Evolutionary conservation across 2,797 vertebrate genomes (phyloP).

Genomic region (Pipistrellus pygmaeus): DNA sequence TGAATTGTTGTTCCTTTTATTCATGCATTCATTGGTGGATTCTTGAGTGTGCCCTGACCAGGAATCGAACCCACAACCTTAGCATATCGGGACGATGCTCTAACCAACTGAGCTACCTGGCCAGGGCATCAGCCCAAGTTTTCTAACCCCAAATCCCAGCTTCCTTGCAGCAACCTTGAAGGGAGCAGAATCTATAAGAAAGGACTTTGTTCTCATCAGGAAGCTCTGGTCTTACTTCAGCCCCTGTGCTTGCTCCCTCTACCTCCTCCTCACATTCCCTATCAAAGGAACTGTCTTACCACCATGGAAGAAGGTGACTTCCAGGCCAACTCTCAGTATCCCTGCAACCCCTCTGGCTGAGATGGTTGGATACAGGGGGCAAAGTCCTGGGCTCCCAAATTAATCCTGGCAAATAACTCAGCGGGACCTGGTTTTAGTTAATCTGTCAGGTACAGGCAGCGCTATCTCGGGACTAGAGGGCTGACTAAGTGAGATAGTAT

Average conservation of each 20-base stretch:
- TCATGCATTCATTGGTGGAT: background rate
- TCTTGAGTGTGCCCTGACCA: background rate
- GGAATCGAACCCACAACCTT: background rate
- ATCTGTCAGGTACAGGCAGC: accelerated
- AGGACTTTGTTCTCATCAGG: background rate
- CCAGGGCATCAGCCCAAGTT: background rate
- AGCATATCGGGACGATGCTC: background rate
- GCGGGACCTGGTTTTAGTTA: background rate
- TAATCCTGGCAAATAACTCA: background rate
- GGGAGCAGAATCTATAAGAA: background rate
- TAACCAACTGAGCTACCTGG: background rate
- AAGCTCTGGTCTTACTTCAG: background rate
- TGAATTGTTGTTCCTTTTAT: background rate
- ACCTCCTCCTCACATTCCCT: background rate
- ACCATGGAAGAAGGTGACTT: background rate
- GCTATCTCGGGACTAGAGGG: background rate
- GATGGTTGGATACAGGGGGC: background rate
- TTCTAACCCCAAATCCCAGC: background rate
- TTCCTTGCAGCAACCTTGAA: background rate
- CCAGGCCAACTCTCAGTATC: accelerated
- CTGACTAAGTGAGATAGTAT: background rate
- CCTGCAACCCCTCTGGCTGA: background rate
- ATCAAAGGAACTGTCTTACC: background rate
- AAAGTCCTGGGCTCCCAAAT: background rate
- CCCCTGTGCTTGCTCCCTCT: accelerated